phyloP scores from a whole-genome alignment of 1,140 invertebrate species.

The Drosophila subobscura region DNA sequence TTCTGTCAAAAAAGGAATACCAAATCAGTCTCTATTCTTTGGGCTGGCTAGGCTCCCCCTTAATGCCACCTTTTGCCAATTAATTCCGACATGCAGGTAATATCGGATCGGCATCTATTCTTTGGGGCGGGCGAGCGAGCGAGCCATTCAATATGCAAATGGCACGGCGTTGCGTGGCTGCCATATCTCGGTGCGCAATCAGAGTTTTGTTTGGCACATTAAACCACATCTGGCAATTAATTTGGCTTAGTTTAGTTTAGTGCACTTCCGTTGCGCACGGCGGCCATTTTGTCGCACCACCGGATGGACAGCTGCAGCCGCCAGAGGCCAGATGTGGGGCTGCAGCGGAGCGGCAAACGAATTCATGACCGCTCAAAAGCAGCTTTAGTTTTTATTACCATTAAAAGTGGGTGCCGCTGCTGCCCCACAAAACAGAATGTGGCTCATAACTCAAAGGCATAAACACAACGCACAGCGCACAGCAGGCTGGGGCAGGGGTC shows the following conservation, averaged over 20 bases:
- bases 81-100: conserved; percentile 20
- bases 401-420: conserved; percentile 59
- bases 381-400: conserved; percentile 80
- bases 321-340: conserved; percentile 15
- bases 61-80: neutral
- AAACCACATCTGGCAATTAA: conserved; percentile 75
- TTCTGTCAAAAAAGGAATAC: too few species aligned
- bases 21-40: too few species aligned
- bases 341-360: conserved; percentile 33
- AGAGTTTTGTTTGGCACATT: conserved; percentile 79
- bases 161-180: conserved; percentile 29
- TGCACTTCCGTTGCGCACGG: conserved; percentile 77
- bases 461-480: conserved; percentile 42
- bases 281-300: conserved; percentile 74
- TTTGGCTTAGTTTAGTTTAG: conserved; percentile 81
- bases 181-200: conserved; percentile 54
- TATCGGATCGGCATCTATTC: conserved; percentile 50
- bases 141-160: conserved; percentile 53
- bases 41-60: neutral
- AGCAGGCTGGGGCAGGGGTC: conserved; percentile 1
- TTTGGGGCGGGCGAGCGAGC: too few species aligned
- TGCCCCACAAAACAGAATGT: conserved; percentile 56
- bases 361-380: conserved; percentile 72
- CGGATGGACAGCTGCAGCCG: conserved; percentile 64
- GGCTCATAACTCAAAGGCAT: conserved; percentile 77